Base-by-base conservation (phyloP, 2,113 vertebrate genomes). In the Isichthys henryi region DNA sequence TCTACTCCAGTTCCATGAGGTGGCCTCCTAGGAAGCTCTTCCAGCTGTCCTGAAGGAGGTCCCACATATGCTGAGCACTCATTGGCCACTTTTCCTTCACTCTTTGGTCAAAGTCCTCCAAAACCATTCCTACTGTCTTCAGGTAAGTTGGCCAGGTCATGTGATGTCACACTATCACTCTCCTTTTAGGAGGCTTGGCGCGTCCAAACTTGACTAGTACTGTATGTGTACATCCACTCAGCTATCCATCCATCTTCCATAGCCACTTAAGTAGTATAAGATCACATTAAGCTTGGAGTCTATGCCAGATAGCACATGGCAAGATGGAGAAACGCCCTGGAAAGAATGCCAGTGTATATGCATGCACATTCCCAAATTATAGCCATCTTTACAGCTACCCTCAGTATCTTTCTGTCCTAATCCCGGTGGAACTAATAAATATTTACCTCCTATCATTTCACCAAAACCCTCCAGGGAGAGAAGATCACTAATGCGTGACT, bases 381-480 rank as follows among this genome's bases (percentile, higher is more conserved):
- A 58, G 77, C 11, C 3, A 52, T 21, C 56, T 58, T 58, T 39
- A 58, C 50, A 27, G 49, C 77, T 31, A n/a, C 50, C 52, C n/a
- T 80, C 88, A 62, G 23, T 27, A 58, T 31, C n/a, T 45, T 82
- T 85, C n/a, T 43, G 7, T 56, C 52, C 52, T 62, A 35, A 50
- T 84, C 39, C 53, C 13, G 82, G 7, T 17, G 10, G 74, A 15
- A 7, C 19, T 46, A 52, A 56, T 46, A 53, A 83, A 85, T 89
- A 89, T 62, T 58, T 84, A 84, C 80, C 52, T 89, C 88, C 39
- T 23, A 83, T 50, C 88, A 58, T 88, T 88, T 88, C 66, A 23
- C 88, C 27, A 62, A 89, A 15, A 49, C 35, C 52, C 88, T 45
- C 62, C 17, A 23, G 80, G 80, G 80, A 89, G 50, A 56, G 80